Evolutionary conservation across 2,888 invertebrate genomes (phyloP).

Genomic region (Therioaphis trifolii): DNA sequence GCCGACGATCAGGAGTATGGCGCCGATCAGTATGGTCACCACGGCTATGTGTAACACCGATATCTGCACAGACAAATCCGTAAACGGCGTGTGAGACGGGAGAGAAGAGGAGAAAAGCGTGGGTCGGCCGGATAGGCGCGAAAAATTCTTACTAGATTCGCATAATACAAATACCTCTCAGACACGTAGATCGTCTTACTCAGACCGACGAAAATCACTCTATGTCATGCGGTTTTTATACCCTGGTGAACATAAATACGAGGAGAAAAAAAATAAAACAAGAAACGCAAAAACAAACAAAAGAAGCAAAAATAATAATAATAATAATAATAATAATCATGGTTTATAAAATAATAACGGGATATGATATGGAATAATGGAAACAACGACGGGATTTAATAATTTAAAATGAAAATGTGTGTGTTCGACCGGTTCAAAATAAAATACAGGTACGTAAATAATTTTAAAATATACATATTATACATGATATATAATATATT

Average conservation of each 20-base stretch:
- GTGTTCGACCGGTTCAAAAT: neutral
- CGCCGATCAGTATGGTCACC: constrained; percentile 79
- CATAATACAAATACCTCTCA: constrained; percentile 41
- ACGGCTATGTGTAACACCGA: constrained; percentile 81
- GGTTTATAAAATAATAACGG: neutral
- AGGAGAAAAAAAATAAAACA: constrained; percentile 39
- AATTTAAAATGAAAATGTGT: neutral
- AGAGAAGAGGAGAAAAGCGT: too few species aligned
- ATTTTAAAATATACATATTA: too few species aligned
- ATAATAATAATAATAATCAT: constrained; percentile 13
- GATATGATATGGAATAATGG: constrained; percentile 8
- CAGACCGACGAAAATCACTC: constrained; percentile 20
- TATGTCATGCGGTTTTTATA: constrained; percentile 56
- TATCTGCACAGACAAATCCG: constrained; percentile 71
- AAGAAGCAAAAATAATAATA: constrained; percentile 45
- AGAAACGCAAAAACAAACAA: constrained; percentile 54
- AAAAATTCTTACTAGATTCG: neutral
- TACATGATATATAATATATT: too few species aligned
- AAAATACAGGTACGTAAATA: too few species aligned
- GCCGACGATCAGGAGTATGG: constrained; percentile 80
- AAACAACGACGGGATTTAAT: neutral
- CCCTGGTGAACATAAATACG: constrained; percentile 55
- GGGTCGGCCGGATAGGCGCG: neutral
- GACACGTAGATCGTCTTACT: neutral
- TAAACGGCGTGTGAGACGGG: neutral